Evolutionary conservation across 2,797 vertebrate species (phyloP).

Genomic region (Mastacembelus armatus): DNA sequence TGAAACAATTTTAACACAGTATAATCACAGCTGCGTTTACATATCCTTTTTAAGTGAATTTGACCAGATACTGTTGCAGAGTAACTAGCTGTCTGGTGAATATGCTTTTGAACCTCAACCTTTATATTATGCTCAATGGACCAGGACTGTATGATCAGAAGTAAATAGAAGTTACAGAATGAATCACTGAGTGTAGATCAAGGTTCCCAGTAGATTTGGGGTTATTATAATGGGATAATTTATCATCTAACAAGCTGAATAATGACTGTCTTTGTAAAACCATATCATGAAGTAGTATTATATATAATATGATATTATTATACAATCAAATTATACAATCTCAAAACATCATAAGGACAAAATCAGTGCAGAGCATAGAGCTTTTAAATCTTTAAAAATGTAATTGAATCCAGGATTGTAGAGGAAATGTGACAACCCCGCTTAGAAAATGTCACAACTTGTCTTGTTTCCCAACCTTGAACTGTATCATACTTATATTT

Average conservation of each 20-base stretch:
- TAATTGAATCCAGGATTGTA: neutral
- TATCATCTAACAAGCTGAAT: neutral
- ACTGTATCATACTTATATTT: neutral
- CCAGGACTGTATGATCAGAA: neutral
- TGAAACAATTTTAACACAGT: neutral
- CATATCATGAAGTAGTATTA: no score
- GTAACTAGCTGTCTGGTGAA: no score
- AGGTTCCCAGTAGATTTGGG: neutral
- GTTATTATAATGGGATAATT: neutral
- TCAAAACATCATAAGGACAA: no score
- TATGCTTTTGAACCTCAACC: neutral
- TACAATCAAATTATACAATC: neutral
- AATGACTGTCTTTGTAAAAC: no score
- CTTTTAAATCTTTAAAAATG: no score
- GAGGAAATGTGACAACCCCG: neutral
- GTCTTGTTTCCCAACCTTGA: neutral
- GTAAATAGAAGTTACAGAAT: neutral
- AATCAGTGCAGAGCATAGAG: no score
- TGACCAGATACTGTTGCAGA: neutral
- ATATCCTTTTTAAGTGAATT: neutral
- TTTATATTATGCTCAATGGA: no score
- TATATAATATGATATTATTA: no score
- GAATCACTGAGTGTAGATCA: slow-evolving; percentile 1
- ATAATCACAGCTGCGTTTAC: no score
- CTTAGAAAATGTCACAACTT: neutral